A percentile compares a stretch with the other conserved stretches of the same genome.
These are phyloP conservation scores for Helostoma temminkii DNA, from an alignment of 2,797 vertebrate species.

Conservation along the genomic window DNA sequence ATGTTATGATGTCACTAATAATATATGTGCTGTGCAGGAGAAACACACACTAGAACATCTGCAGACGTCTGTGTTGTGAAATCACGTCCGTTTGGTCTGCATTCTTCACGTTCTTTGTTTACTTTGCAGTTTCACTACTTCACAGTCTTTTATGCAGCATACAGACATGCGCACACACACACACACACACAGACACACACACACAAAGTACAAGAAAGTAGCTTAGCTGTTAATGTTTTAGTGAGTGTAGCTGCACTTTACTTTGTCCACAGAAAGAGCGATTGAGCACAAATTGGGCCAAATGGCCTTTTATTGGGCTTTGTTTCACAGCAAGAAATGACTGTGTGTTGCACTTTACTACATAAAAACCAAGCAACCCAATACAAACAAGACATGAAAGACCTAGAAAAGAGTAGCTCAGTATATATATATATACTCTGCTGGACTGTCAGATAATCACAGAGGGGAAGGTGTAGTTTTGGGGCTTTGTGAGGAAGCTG, in stretches of 20 bases:
- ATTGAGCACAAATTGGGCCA: constrained; percentile 14
- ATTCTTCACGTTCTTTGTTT: constrained; percentile 9
- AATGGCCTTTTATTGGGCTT: neutral
- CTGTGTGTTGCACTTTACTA: neutral
- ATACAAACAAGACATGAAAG: neutral
- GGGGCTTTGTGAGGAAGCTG: constrained; percentile 22
- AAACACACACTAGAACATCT: neutral
- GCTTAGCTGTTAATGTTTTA: constrained; percentile 6
- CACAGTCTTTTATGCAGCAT: neutral
- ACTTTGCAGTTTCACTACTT: constrained; percentile 38
- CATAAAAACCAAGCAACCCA: neutral
- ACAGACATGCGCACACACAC: constrained; percentile 4
- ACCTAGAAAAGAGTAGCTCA: neutral
- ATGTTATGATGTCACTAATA: neutral
- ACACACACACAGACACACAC: neutral
- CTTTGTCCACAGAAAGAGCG: constrained; percentile 4
- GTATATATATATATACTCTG: constrained; percentile 1
- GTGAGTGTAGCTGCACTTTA: constrained; percentile 28
- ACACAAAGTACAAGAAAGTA: neutral
- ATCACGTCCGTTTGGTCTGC: constrained; percentile 23
- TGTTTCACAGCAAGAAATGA: constrained; percentile 10
- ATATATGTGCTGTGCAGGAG: neutral
- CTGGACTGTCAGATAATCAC: constrained; percentile 13
- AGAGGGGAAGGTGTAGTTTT: constrained; percentile 26
- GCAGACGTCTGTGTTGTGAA: constrained; percentile 1